Base-by-base conservation (phyloP, 30 jellyfish, hydroid and myxozoan genomes). In the Calvadosia cruxmelitensis region DNA sequence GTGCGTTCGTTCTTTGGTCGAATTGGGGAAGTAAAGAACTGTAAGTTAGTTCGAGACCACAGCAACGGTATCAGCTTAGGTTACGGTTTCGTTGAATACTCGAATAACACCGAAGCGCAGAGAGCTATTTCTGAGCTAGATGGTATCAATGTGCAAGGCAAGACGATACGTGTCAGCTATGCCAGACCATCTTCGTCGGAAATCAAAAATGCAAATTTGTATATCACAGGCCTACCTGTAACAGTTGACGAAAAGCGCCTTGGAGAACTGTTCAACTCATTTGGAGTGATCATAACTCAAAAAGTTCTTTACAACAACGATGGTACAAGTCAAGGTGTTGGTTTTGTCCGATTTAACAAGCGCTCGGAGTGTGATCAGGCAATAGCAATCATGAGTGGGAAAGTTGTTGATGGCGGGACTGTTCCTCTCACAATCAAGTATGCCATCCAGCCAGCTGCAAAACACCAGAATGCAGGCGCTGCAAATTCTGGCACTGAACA, bases 391-490 rank as follows among this genome's bases (percentile, higher is more conserved):
- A 91, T 91, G 99, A 76, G 75, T 77, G 99, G 99, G 20, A 91
- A 82, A 52, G 71, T 74, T 13, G 67, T 91, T 24, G 94, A 82
- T 50, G 84, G 73, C 20, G 64, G 93, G 0, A 31, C 73, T 20
- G 80, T 64, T 30, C 92, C 95, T 15, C 31, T 91, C 2, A 70
- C 93, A 68, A 95, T 91, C 33, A 91, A 91, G 69, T 82, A 74
- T 33, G 99, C 99, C 71, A 82, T 91, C 29, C 99, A 94, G 33
- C 99, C 99, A 25, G 99, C 95, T 1, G 90, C 85, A 26, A 91
- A 91, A 53, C 94, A 91, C 36, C 67, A 68, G 20, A 10, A 42
- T 42, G 10, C 57, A 42, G 15, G 20, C 10, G 10, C 57, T 5
- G 57, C 20, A 42, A 20, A 20, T 5, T 42, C 57, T 42, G 15